Evolutionary conservation across 2,888 invertebrate genomes (phyloP).

Genomic region (Heliconius charithonia): DNA sequence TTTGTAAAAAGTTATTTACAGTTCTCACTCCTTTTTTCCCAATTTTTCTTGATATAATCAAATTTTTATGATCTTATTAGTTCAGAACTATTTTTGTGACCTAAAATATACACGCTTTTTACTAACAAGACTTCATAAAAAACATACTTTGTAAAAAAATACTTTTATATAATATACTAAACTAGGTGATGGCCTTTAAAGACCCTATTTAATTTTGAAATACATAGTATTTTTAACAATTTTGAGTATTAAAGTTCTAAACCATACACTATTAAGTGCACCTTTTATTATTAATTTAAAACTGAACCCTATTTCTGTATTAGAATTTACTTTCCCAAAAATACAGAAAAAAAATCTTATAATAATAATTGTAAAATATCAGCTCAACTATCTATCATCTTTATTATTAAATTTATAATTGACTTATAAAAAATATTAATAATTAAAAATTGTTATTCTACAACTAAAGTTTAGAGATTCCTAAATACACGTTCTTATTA

Average conservation of each 20-base stretch:
- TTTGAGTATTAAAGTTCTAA: neutral
- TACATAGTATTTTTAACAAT: neutral
- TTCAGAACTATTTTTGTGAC: neutral
- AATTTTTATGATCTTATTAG: neutral
- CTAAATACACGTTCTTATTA: neutral
- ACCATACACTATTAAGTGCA: neutral
- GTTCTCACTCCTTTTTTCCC: neutral
- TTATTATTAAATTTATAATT: too few species aligned
- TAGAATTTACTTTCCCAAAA: neutral
- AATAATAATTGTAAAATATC: neutral
- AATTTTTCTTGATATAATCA: neutral
- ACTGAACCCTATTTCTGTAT: neutral
- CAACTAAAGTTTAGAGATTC: neutral
- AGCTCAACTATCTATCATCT: neutral
- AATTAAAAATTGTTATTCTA: neutral
- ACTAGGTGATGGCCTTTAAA: slow-evolving; percentile 5
- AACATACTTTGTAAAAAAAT: neutral
- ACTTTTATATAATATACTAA: neutral
- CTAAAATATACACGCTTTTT: neutral
- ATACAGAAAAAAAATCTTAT: neutral
- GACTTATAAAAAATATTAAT: neutral
- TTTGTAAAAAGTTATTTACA: neutral
- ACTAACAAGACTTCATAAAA: slow-evolving; percentile 14
- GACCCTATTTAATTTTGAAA: neutral
- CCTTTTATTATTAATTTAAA: neutral